Evolutionary conservation across 92 coral and sea anemone species (phyloP).

Genomic region (Epizoanthus scotinus): DNA sequence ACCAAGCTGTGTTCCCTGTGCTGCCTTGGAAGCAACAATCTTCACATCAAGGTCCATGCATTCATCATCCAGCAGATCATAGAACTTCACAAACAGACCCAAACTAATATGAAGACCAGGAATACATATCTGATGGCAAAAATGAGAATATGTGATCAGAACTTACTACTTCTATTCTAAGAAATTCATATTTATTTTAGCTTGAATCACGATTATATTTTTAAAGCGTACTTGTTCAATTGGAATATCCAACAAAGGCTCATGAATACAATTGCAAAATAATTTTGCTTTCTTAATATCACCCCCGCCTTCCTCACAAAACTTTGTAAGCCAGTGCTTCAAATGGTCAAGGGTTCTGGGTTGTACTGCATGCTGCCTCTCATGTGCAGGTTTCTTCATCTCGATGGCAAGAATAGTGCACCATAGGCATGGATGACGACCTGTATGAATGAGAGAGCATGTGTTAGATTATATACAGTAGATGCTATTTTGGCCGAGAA

Average conservation of each 20-base stretch:
- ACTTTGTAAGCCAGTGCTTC: constrained; percentile 9
- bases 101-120: constrained; percentile 47
- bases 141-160: no score
- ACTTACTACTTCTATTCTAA: no score
- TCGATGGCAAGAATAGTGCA: constrained; percentile 13
- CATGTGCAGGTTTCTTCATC: background rate
- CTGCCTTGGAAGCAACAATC: background rate
- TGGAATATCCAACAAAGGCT: constrained; percentile 33
- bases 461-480: background rate
- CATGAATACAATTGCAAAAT: constrained; percentile 15
- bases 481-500: background rate
- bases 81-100: constrained; percentile 35
- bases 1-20: no score
- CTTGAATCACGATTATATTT: background rate
- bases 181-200: background rate
- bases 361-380: constrained; percentile 30
- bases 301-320: background rate
- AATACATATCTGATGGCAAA: constrained; percentile 32
- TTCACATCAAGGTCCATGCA: constrained; percentile 13
- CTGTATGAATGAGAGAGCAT: background rate
- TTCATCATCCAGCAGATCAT: constrained; percentile 27
- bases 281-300: constrained; percentile 27
- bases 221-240: constrained; percentile 22
- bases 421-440: constrained; percentile 42
- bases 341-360: background rate